These are phyloP conservation scores for Helobdella robusta DNA, from an alignment of 2,888 invertebrate genomes.

Conservation along the genomic window DNA sequence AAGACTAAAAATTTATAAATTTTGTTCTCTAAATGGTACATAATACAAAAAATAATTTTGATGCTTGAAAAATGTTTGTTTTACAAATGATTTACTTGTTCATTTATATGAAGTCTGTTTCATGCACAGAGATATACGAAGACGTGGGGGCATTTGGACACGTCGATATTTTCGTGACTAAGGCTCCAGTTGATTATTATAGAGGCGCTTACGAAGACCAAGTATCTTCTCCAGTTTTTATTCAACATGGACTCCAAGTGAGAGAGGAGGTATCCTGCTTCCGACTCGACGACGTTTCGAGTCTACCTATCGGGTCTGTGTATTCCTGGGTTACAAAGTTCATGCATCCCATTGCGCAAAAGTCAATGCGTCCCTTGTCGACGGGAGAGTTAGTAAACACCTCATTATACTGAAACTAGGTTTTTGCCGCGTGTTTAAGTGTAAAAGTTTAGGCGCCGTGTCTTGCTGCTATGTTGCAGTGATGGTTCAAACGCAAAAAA, in stretches of 20 bases:
- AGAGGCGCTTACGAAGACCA: slow-evolving; percentile 6
- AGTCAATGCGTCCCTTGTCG: background rate
- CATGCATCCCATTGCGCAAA: slow-evolving; percentile 9
- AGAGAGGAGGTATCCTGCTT: slow-evolving; percentile 6
- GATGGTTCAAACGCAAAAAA: no score
- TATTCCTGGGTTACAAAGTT: slow-evolving; percentile 16
- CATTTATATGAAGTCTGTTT: no score
- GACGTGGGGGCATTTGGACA: no score
- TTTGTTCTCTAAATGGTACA: no score
- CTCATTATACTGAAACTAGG: background rate
- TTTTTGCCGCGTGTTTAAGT: no score
- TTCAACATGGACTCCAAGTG: background rate
- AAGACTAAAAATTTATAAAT: no score
- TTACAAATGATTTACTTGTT: no score
- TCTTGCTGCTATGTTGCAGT: no score
- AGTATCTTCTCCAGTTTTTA: slow-evolving; percentile 2
- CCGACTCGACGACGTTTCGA: background rate
- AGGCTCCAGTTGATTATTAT: slow-evolving; percentile 7
- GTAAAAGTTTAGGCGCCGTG: no score
- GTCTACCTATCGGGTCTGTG: background rate
- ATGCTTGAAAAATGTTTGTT: no score
- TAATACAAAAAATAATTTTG: no score
- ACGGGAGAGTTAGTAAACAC: slow-evolving; percentile 16
- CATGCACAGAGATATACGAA: no score
- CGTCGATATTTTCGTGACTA: background rate